phyloP scores from a whole-genome alignment of 2,888 invertebrate genomes.

The Zaprionus bogoriensis region DNA sequence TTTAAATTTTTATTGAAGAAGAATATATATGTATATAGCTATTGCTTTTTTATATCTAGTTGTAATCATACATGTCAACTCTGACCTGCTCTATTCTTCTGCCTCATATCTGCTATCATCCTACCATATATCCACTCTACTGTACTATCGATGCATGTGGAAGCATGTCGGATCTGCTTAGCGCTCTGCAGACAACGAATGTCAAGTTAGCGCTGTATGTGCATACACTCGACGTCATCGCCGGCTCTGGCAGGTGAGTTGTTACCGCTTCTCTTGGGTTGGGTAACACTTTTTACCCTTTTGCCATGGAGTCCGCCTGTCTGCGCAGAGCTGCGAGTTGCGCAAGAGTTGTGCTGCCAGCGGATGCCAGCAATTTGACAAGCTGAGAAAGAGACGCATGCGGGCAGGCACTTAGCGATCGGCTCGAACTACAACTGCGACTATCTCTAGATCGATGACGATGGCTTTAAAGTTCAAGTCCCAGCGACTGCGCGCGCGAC shows the following conservation, averaged over 20 bases:
- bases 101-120: not conserved
- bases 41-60: too few relatives aligned
- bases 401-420: not conserved
- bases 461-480: constrained; percentile 4
- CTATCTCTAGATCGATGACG: constrained; percentile 3
- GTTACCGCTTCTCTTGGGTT: not conserved
- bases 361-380: constrained; percentile 68
- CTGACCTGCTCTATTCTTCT: too few relatives aligned
- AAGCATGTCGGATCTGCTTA: not conserved
- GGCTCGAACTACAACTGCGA: not conserved
- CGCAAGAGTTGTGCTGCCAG: constrained; percentile 28
- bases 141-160: too few relatives aligned
- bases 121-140: too few relatives aligned
- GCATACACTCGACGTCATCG: not conserved
- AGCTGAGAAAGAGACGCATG: constrained; percentile 40
- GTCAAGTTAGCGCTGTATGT: not conserved
- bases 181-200: not conserved
- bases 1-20: too few relatives aligned
- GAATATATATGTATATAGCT: not conserved
- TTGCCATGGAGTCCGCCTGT: not conserved
- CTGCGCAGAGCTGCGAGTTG: constrained; percentile 6
- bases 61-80: too few relatives aligned
- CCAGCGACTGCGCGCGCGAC: constrained; percentile 2
- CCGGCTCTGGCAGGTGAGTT: too few relatives aligned
- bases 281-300: not conserved